These are phyloP conservation scores for Ageneiosus marmoratus DNA, from an alignment of 2,113 vertebrate genomes.

Conservation along the genomic window DNA sequence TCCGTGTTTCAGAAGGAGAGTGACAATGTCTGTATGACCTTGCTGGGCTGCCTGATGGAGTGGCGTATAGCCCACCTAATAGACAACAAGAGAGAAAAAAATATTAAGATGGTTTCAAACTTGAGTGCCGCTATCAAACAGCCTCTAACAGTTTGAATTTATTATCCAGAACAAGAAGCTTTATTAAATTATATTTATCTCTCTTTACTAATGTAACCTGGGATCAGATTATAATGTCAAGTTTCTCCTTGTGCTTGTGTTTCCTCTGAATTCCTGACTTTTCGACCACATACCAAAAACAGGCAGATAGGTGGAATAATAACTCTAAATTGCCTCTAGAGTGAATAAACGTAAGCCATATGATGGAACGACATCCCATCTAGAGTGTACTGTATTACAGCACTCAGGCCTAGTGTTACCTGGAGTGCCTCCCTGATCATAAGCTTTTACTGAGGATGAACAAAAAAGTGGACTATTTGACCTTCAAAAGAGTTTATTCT, in stretches of 20 bases:
- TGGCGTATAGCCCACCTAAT: conserved; percentile 90
- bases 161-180: background rate
- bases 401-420: background rate
- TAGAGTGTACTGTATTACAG: background rate
- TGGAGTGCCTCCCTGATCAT: background rate
- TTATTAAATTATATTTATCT: background rate
- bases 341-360: too few species aligned
- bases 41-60: conserved; percentile 96
- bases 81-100: background rate
- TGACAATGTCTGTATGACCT: conserved; percentile 94
- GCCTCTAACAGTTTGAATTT: background rate
- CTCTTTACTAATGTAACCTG: background rate
- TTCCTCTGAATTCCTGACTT: background rate
- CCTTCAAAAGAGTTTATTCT: too few species aligned
- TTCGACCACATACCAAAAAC: background rate
- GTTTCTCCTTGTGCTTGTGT: background rate
- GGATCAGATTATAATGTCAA: background rate
- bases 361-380: background rate
- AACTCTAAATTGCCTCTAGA: too few species aligned
- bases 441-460: background rate
- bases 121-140: background rate
- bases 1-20: conserved; percentile 86
- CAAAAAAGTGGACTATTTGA: background rate
- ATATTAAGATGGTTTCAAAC: background rate
- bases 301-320: background rate